Percentiles rank a stretch among this genome's conserved stretches.
These are phyloP conservation scores for Sinocyclocheilus maitianheensis DNA, from an alignment of 2,113 vertebrate species.

Conservation along the genomic window DNA sequence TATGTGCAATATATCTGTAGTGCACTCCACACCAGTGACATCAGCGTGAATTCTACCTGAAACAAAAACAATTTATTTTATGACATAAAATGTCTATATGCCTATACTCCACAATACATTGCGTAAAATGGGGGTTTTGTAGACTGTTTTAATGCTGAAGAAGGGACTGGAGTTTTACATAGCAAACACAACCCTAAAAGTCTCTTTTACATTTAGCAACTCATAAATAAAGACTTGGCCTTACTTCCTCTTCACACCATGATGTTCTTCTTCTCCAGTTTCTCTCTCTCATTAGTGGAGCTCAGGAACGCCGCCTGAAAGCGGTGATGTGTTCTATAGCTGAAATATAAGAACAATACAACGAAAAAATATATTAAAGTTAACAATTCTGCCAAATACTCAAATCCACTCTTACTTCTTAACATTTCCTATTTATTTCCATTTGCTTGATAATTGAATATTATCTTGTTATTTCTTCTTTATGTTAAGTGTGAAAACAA, in stretches of 20 bases:
- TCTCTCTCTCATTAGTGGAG: constrained; percentile 28
- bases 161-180: not conserved
- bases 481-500: not conserved
- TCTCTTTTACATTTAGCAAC: not conserved
- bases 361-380: not conserved
- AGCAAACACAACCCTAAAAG: not conserved
- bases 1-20: constrained; percentile 16
- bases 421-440: not conserved
- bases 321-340: constrained; percentile 46
- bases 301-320: constrained; percentile 42
- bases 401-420: not conserved
- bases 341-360: constrained; percentile 7
- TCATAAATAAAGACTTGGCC: not conserved
- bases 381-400: not conserved
- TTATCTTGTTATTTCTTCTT: not conserved
- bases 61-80: not conserved
- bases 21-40: constrained; percentile 6
- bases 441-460: not conserved
- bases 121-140: not conserved
- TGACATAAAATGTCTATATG: not conserved
- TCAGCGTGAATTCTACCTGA: not conserved
- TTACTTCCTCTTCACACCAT: constrained; percentile 24
- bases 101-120: not conserved
- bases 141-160: not conserved
- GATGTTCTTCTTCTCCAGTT: constrained; percentile 46